Evolutionary conservation across 2,797 vertebrate genomes (phyloP).

Genomic region (Crenuchus spilurus): DNA sequence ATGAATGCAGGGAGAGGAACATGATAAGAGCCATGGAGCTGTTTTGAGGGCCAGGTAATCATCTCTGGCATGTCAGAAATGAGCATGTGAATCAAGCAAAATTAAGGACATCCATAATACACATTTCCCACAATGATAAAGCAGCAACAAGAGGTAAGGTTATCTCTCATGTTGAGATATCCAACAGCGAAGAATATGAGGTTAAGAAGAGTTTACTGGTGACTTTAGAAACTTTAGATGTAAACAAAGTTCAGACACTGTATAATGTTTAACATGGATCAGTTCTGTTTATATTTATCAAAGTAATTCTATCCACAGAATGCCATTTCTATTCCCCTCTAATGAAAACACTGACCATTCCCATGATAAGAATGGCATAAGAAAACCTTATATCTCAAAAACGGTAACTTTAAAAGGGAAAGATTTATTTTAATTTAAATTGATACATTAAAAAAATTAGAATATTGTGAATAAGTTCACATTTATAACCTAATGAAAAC

Average conservation of each 20-base stretch:
- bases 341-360: background rate
- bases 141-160: conserved; percentile 7
- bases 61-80: conserved; percentile 40
- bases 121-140: conserved; percentile 37
- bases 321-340: background rate
- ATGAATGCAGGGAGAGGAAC: conserved; percentile 63
- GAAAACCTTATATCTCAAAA: too few relatives aligned
- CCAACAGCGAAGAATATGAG: conserved; percentile 28
- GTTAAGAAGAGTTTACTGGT: conserved; percentile 12
- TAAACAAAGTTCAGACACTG: conserved; percentile 13
- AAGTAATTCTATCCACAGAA: background rate
- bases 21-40: conserved; percentile 66
- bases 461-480: too few relatives aligned
- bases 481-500: too few relatives aligned
- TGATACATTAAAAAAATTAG: too few relatives aligned
- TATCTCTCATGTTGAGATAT: conserved; percentile 25
- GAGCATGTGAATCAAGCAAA: conserved; percentile 56
- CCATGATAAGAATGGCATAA: too few relatives aligned
- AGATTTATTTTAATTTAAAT: too few relatives aligned
- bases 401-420: too few relatives aligned
- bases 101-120: conserved; percentile 33
- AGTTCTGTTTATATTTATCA: background rate
- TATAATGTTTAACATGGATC: background rate
- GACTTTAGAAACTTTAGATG: background rate
- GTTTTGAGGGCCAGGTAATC: conserved; percentile 59